These are phyloP conservation scores for Chelon labrosus DNA, from an alignment of 2,797 vertebrate species.

Conservation along the genomic window DNA sequence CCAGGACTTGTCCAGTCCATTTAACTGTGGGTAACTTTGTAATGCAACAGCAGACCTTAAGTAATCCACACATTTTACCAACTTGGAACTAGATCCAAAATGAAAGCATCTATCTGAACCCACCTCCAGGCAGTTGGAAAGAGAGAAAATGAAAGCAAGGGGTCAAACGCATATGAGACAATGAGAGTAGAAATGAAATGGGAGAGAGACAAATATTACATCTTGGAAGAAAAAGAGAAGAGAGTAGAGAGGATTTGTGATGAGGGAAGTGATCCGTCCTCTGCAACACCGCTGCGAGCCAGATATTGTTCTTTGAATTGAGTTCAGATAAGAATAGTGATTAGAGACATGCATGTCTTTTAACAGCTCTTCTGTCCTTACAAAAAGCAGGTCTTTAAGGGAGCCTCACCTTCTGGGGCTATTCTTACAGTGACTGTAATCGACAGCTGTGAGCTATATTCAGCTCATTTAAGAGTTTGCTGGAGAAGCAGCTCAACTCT, in stretches of 20 bases:
- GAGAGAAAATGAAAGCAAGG: not conserved
- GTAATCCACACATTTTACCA: not conserved
- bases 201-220: conserved; percentile 12
- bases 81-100: not conserved
- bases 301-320: conserved; percentile 43
- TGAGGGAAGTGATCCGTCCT: conserved; percentile 19
- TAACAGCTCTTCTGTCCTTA: conserved; percentile 12
- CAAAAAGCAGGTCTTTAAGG: conserved; percentile 6
- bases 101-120: not conserved
- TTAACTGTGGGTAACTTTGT: not conserved
- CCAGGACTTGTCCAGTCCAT: too few relatives aligned
- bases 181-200: not conserved
- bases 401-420: conserved; percentile 36
- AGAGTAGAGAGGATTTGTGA: conserved; percentile 8
- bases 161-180: not conserved
- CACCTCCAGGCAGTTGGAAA: not conserved
- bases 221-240: conserved; percentile 17
- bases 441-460: conserved; percentile 22
- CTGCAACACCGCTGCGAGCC: conserved; percentile 11
- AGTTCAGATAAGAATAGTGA: conserved; percentile 21
- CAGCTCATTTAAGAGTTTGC: conserved; percentile 37
- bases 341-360: conserved; percentile 27
- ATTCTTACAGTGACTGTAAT: conserved; percentile 40
- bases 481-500: conserved; percentile 22
- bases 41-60: not conserved